Percentiles rank a stretch among this genome's conserved stretches.
Conservation (phyloP, 2,797 vertebrate species). For the Valencia hispanica region DNA sequence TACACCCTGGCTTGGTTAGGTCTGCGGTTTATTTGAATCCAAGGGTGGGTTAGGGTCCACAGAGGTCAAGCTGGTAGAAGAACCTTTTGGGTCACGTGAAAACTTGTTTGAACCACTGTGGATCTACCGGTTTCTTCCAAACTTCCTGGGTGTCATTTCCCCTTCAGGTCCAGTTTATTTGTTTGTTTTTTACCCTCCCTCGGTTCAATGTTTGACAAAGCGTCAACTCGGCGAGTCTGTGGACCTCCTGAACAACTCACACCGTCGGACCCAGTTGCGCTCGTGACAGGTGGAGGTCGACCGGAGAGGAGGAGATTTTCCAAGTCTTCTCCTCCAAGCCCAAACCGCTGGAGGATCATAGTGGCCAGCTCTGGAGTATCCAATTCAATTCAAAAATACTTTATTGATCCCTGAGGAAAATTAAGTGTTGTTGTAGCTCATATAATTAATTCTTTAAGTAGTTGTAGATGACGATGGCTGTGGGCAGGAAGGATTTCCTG, state of each 20-base stretch:
- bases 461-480: too few species aligned
- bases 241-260: slow-evolving; percentile 15
- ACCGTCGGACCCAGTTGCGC: slow-evolving; percentile 22
- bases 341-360: slow-evolving; percentile 90
- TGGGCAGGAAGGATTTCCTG: too few species aligned
- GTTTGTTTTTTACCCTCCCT: slow-evolving; percentile 91
- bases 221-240: background rate
- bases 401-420: too few species aligned
- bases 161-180: slow-evolving; percentile 90
- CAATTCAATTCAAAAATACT: too few species aligned
- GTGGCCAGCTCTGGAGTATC: slow-evolving; percentile 88
- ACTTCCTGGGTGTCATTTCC: slow-evolving; percentile 78
- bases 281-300: background rate
- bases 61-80: slow-evolving; percentile 19
- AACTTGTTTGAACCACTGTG: too few species aligned
- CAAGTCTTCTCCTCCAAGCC: slow-evolving; percentile 92
- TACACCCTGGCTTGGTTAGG: slow-evolving; percentile 3
- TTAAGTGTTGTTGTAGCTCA: too few species aligned
- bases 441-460: too few species aligned
- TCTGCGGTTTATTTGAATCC: slow-evolving; percentile 14
- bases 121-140: slow-evolving; percentile 63
- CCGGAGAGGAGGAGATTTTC: slow-evolving; percentile 91
- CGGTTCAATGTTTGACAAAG: slow-evolving; percentile 60
- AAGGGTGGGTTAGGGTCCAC: slow-evolving; percentile 4
- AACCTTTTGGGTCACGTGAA: background rate